These are phyloP conservation scores for Tetramorium bicarinatum DNA, from an alignment of 2,888 invertebrate genomes.

Conservation along the genomic window DNA sequence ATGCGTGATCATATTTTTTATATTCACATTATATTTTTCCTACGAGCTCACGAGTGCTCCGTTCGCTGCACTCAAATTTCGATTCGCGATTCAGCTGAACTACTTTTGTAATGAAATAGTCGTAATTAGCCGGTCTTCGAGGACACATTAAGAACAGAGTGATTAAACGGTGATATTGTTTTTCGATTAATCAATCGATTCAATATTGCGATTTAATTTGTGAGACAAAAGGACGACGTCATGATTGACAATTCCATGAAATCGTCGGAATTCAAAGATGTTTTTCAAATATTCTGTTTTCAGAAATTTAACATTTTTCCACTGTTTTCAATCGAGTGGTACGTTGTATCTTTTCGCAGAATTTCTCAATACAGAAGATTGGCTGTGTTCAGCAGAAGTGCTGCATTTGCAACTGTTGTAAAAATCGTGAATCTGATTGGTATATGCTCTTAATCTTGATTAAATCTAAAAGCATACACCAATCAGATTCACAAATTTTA, in stretches of 20 bases:
- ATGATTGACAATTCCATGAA: constrained; percentile 61
- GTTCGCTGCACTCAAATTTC: constrained; percentile 27
- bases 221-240: constrained; percentile 38
- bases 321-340: not conserved
- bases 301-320: not conserved
- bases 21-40: not conserved
- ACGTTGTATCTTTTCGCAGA: not conserved
- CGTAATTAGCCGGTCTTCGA: constrained; percentile 29
- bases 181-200: constrained; percentile 9
- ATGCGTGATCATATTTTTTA: constrained; percentile 7
- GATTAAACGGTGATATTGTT: constrained; percentile 37
- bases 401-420: too few species aligned
- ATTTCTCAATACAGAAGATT: not conserved
- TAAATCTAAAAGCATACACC: too few species aligned
- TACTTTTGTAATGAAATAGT: constrained; percentile 28
- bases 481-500: too few species aligned
- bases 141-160: not conserved
- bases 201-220: not conserved
- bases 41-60: constrained; percentile 22
- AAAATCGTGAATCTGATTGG: too few species aligned
- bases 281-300: not conserved
- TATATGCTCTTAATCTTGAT: too few species aligned
- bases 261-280: not conserved
- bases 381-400: too few species aligned
- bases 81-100: constrained; percentile 16